Percentiles rank a stretch among this genome's conserved stretches.
phyloP scores from a whole-genome alignment of 2,888 invertebrate genomes.

The Elegia similella region DNA sequence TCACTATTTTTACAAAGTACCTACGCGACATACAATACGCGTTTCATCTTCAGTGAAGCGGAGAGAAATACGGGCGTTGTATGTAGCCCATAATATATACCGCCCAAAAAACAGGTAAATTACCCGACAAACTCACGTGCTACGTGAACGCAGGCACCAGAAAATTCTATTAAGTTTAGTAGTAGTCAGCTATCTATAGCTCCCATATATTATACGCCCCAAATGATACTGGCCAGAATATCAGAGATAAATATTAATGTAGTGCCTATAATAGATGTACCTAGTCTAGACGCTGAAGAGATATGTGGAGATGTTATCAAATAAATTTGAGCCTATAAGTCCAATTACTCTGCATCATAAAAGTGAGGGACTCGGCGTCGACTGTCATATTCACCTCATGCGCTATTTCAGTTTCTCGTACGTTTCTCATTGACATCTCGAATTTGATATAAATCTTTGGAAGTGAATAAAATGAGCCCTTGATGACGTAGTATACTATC shows the following conservation, averaged over 20 bases:
- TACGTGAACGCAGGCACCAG: constrained; percentile 64
- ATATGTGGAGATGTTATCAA: constrained; percentile 19
- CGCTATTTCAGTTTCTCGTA: constrained; percentile 16
- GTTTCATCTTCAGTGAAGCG: constrained; percentile 62
- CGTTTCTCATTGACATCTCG: constrained; percentile 15
- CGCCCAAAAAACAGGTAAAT: constrained; percentile 59
- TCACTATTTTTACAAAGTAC: constrained; percentile 45
- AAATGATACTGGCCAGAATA: constrained; percentile 43
- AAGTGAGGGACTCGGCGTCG: constrained; percentile 23
- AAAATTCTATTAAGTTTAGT: constrained; percentile 68
- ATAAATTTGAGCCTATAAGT: constrained; percentile 20
- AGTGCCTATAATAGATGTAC: constrained; percentile 25
- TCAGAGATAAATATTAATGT: constrained; percentile 40
- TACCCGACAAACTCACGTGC: constrained; percentile 43
- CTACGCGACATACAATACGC: constrained; percentile 50
- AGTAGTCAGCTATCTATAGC: constrained; percentile 60
- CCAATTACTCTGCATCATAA: constrained; percentile 35
- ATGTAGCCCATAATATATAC: constrained; percentile 53
- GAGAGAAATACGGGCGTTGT: constrained; percentile 59
- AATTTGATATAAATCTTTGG: neutral
- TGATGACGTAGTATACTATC: too few species aligned
- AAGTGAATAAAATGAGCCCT: too few species aligned
- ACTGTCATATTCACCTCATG: constrained; percentile 17
- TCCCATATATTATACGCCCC: constrained; percentile 52
- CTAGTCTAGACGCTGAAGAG: constrained; percentile 19